phyloP scores from a whole-genome alignment of 2,888 invertebrate species.

The Lymantria monacha region DNA sequence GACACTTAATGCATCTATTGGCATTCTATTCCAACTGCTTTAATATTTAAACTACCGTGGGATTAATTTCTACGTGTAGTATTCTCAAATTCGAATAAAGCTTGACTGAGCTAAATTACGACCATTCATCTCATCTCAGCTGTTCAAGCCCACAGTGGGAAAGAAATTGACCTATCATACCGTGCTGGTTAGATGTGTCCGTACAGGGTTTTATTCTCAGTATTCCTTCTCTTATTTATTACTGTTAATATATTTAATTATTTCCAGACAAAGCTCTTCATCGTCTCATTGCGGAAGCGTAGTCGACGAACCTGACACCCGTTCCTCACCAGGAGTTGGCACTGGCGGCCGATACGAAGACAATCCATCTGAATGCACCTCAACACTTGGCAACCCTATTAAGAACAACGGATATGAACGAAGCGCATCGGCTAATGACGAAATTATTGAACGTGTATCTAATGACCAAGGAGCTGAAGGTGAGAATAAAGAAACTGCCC shows the following conservation, averaged over 20 bases:
- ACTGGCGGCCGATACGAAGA: slow-evolving; percentile 74
- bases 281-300: slow-evolving; percentile 79
- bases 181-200: too few species aligned
- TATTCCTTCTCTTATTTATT: too few species aligned
- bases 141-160: too few species aligned
- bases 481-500: slow-evolving; percentile 26
- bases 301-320: slow-evolving; percentile 76
- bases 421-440: slow-evolving; percentile 68
- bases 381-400: slow-evolving; percentile 70
- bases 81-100: too few species aligned
- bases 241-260: not conserved
- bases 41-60: too few species aligned
- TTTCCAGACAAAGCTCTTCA: slow-evolving; percentile 75
- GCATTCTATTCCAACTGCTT: too few species aligned
- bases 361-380: slow-evolving; percentile 70
- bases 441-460: slow-evolving; percentile 72
- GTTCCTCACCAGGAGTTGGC: slow-evolving; percentile 76
- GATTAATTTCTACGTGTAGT: too few species aligned
- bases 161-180: too few species aligned
- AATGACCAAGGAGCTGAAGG: slow-evolving; percentile 81
- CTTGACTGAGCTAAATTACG: too few species aligned
- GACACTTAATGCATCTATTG: too few species aligned
- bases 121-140: too few species aligned
- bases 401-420: slow-evolving; percentile 81
- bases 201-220: too few species aligned